Percentiles rank a stretch among this genome's conserved stretches.
Conservation (phyloP, 2,797 vertebrate genomes). For the Chaetophractus vellerosus region DNA sequence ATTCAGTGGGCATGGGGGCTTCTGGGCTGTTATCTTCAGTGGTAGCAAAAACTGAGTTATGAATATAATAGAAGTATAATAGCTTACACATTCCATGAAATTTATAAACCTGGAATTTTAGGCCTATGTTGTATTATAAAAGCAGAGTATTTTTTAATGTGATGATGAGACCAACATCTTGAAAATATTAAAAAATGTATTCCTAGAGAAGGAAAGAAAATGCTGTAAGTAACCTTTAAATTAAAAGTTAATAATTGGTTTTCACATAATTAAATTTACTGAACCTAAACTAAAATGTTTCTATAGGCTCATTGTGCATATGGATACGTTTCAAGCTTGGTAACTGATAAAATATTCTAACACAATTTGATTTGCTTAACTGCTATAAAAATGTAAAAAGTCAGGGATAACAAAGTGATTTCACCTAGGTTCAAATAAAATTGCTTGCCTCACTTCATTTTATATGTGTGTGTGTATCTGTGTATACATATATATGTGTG, state of each 20-base stretch:
- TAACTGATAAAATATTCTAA: not conserved
- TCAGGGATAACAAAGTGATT: not conserved
- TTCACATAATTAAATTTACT: slow-evolving; percentile 52
- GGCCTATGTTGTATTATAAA: not conserved
- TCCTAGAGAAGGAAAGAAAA: slow-evolving; percentile 6
- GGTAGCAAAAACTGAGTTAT: not conserved
- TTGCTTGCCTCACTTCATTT: not conserved
- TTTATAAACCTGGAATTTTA: slow-evolving; percentile 19
- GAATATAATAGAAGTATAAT: not conserved
- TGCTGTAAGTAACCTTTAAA: not conserved
- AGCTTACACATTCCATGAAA: not conserved
- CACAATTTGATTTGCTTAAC: not conserved
- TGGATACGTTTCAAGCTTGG: not conserved
- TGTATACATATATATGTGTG: not conserved
- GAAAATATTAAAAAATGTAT: not conserved
- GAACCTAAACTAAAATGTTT: not conserved
- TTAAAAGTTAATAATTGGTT: slow-evolving; percentile 32
- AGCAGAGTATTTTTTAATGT: slow-evolving; percentile 27
- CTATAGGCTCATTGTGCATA: not conserved
- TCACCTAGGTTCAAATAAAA: slow-evolving; percentile 13
- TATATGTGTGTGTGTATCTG: accelerated
- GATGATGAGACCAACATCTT: not conserved
- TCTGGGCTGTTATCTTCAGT: not conserved
- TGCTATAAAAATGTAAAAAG: slow-evolving; percentile 16
- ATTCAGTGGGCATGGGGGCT: not conserved